Evolutionary conservation across 2,797 vertebrate species (phyloP).

Genomic region (Platalea minor): DNA sequence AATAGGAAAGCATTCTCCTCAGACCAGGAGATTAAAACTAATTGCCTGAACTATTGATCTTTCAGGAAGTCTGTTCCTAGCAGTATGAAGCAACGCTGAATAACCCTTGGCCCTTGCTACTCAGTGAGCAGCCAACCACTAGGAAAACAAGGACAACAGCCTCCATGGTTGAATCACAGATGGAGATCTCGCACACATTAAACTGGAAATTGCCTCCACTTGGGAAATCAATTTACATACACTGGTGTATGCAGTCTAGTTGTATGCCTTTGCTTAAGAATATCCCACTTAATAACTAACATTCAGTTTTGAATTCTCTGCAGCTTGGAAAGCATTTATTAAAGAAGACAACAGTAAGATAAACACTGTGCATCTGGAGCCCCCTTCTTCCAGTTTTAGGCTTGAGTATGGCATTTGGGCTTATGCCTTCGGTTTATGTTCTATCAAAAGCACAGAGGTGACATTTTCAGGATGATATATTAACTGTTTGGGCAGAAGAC

Average conservation of each 20-base stretch:
- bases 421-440: neutral
- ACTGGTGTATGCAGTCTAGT: neutral
- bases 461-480: neutral
- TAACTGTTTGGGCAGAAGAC: neutral
- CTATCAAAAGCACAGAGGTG: neutral
- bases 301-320: neutral
- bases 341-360: neutral
- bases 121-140: neutral
- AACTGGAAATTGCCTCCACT: neutral
- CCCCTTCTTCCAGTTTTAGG: neutral
- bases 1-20: neutral
- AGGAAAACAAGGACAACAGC: neutral
- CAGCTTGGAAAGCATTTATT: neutral
- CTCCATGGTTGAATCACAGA: neutral
- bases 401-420: neutral
- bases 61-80: neutral
- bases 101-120: neutral
- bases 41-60: neutral
- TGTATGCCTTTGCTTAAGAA: neutral
- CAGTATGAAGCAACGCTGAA: neutral
- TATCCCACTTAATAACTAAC: neutral
- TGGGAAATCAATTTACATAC: neutral
- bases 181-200: neutral
- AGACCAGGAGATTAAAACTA: neutral
- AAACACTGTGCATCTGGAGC: neutral